A percentile compares a stretch with the other conserved stretches of the same genome.
These are phyloP conservation scores for Parapsyche elsis DNA, from an alignment of 1,140 invertebrate species.

Conservation along the genomic window DNA sequence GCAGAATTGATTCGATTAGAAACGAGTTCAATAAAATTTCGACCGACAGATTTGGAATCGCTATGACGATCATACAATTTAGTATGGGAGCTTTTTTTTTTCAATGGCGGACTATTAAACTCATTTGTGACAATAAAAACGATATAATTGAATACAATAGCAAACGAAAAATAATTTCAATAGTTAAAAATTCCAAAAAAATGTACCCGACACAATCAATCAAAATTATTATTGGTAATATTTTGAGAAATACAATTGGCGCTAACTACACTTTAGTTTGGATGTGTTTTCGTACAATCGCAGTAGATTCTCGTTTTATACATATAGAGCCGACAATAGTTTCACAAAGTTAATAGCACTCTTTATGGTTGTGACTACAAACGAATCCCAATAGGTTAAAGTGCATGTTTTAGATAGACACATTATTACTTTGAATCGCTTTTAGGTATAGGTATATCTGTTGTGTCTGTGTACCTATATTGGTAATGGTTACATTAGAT, in stretches of 20 bases:
- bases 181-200: too few relatives aligned
- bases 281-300: background rate
- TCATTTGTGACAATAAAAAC: slow-evolving; percentile 21
- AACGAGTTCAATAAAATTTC: background rate
- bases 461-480: too few relatives aligned
- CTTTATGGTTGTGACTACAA: background rate
- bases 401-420: background rate
- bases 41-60: background rate
- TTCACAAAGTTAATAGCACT: background rate
- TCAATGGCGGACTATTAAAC: slow-evolving; percentile 1
- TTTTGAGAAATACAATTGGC: background rate
- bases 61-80: background rate
- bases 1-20: background rate
- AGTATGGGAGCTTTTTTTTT: slow-evolving; percentile 1
- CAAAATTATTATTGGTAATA: too few relatives aligned
- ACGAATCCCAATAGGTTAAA: slow-evolving; percentile 3
- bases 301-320: background rate
- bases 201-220: too few relatives aligned
- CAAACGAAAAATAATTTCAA: background rate
- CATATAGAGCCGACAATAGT: background rate
- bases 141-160: slow-evolving; percentile 23
- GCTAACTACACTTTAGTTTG: background rate
- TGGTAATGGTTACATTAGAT: too few relatives aligned
- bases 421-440: background rate
- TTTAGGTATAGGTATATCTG: too few relatives aligned